phyloP scores from a whole-genome alignment of 2,888 invertebrate genomes.

The Poecilus cupreus region DNA sequence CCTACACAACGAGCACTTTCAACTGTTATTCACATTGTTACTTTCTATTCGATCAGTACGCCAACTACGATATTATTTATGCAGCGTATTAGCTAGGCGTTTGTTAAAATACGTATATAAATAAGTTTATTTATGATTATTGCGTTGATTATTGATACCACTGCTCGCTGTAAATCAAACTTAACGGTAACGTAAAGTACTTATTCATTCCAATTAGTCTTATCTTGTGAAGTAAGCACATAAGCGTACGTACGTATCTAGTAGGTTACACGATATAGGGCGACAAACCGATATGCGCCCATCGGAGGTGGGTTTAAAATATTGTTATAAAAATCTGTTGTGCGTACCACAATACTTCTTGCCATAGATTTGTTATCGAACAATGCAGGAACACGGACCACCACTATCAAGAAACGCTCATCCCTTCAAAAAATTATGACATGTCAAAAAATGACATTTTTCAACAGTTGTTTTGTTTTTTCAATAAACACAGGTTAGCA shows the following conservation, averaged over 20 bases:
- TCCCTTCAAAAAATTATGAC: too few relatives aligned
- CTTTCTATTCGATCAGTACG: conserved; percentile 30
- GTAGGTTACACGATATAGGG: too few relatives aligned
- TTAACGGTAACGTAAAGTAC: conserved; percentile 50
- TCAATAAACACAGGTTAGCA: too few relatives aligned
- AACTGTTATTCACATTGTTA: conserved; percentile 18
- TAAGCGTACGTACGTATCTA: neutral
- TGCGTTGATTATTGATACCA: conserved; percentile 52
- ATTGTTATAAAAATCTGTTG: too few relatives aligned
- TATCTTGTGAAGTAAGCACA: conserved; percentile 12
- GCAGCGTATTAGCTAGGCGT: conserved; percentile 18
- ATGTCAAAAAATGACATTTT: too few relatives aligned
- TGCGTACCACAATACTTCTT: too few relatives aligned
- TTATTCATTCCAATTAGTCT: conserved; percentile 57
- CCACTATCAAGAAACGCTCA: too few relatives aligned
- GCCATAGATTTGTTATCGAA: too few relatives aligned
- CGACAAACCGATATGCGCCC: too few relatives aligned
- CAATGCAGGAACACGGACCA: too few relatives aligned
- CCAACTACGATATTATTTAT: conserved; percentile 29
- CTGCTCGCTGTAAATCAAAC: conserved; percentile 49
- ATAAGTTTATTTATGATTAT: conserved; percentile 55
- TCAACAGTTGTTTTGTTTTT: too few relatives aligned
- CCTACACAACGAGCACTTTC: conserved; percentile 2
- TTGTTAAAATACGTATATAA: conserved; percentile 39
- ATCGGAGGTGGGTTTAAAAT: too few relatives aligned